phyloP scores from a whole-genome alignment of 2,888 invertebrate species.

The Acleris literana region DNA sequence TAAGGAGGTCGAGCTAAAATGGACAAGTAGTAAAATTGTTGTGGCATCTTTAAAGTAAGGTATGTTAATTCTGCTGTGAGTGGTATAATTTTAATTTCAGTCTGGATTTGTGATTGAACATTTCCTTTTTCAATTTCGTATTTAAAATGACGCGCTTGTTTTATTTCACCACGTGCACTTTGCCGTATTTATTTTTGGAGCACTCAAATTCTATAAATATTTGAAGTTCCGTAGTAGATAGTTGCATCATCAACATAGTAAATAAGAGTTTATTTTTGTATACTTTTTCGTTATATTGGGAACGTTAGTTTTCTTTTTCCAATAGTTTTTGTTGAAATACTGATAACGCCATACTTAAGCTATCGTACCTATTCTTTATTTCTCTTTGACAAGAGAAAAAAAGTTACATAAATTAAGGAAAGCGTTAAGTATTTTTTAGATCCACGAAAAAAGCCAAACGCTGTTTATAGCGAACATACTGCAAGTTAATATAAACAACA shows the following conservation, averaged over 20 bases:
- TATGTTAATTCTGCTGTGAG: slow-evolving; percentile 64
- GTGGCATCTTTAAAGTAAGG: slow-evolving; percentile 63
- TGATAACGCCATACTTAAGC: too few relatives aligned
- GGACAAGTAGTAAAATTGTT: slow-evolving; percentile 44
- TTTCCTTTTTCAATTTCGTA: slow-evolving; percentile 37
- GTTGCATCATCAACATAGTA: slow-evolving; percentile 8
- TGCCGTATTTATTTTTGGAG: slow-evolving; percentile 32
- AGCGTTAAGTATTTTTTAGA: too few relatives aligned
- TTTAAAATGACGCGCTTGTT: slow-evolving; percentile 22
- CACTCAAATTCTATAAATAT: slow-evolving; percentile 30
- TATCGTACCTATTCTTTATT: too few relatives aligned
- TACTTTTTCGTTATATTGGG: background rate
- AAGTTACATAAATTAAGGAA: too few relatives aligned
- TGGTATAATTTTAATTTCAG: slow-evolving; percentile 69
- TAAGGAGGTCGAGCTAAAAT: slow-evolving; percentile 45
- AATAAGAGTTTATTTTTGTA: slow-evolving; percentile 6
- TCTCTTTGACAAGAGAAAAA: too few relatives aligned
- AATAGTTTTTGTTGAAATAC: background rate
- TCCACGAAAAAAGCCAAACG: too few relatives aligned
- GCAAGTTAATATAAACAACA: too few relatives aligned
- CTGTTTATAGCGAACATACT: too few relatives aligned
- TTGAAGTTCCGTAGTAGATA: slow-evolving; percentile 8
- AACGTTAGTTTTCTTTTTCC: background rate
- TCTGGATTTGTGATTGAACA: slow-evolving; percentile 45
- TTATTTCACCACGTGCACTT: slow-evolving; percentile 35